Percentiles rank a stretch among this genome's conserved stretches.
Conservation (phyloP, 2,113 vertebrate genomes). For the Rhinolophus sinicus region DNA sequence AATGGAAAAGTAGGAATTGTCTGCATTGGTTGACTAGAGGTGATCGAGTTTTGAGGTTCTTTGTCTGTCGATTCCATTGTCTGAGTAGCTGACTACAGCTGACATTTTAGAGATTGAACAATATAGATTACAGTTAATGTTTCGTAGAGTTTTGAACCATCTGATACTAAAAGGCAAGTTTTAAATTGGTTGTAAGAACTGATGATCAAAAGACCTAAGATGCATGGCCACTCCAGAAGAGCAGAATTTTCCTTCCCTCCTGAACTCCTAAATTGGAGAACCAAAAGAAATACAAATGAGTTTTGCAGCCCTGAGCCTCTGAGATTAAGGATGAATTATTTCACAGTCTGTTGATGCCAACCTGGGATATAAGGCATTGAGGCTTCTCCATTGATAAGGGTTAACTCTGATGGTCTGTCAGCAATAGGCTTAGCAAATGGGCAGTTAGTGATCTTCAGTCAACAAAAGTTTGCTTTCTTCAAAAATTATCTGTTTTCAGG, state of each 20-base stretch:
- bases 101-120: background rate
- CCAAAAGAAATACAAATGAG: background rate
- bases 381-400: background rate
- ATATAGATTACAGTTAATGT: background rate
- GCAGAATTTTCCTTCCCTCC: background rate
- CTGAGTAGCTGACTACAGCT: background rate
- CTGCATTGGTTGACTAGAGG: background rate
- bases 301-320: background rate
- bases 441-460: background rate
- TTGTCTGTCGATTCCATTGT: background rate
- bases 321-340: constrained; percentile 27
- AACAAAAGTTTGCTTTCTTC: constrained; percentile 45
- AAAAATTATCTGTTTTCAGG: constrained; percentile 24
- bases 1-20: background rate
- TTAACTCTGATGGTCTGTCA: background rate
- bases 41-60: background rate
- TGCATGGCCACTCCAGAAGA: background rate
- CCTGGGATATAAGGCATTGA: background rate
- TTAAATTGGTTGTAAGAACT: constrained; percentile 21
- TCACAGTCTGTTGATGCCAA: background rate
- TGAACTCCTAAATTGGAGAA: constrained; percentile 25
- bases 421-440: constrained; percentile 4
- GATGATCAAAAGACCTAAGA: constrained; percentile 21
- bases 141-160: background rate
- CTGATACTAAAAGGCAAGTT: background rate